A percentile compares a stretch with the other conserved stretches of the same genome.
These are phyloP conservation scores for Trinorchestia longiramus DNA, from an alignment of 1,140 invertebrate genomes.

Conservation along the genomic window DNA sequence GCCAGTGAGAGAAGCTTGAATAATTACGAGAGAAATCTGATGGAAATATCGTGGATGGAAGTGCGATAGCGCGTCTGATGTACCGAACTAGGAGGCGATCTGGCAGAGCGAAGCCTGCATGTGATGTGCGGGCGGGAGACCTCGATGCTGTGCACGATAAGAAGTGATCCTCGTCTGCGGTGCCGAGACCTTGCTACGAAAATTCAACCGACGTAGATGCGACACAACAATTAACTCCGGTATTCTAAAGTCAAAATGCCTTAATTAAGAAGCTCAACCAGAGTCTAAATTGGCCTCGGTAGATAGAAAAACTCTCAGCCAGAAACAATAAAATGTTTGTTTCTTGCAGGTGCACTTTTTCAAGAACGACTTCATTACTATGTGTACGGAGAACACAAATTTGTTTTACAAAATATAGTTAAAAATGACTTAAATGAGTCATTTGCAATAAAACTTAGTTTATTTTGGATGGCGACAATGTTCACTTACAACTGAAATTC, in stretches of 20 bases:
- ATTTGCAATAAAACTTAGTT: not conserved
- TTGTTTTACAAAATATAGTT: not conserved
- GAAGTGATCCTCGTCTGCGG: not conserved
- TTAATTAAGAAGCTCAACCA: not conserved
- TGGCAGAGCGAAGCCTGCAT: not conserved
- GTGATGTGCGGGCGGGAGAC: not conserved
- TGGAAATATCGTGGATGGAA: not conserved
- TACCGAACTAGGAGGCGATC: not conserved
- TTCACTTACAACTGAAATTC: not conserved
- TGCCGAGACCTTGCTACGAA: not conserved
- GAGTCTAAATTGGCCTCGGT: not conserved
- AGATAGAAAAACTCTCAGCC: not conserved
- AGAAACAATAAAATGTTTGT: not conserved
- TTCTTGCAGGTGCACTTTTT: not conserved
- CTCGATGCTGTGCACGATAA: not conserved
- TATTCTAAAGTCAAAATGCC: not conserved
- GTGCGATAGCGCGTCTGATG: not conserved
- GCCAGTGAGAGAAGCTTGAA: not conserved
- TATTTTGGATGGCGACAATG: not conserved
- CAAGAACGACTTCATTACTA: not conserved
- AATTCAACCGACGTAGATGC: not conserved
- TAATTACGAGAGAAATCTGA: not conserved
- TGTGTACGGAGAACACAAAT: not conserved
- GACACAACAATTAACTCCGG: not conserved
- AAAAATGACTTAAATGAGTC: not conserved